A percentile compares a stretch with the other conserved stretches of the same genome.
Conservation (phyloP, 2,888 invertebrate genomes). For the Lacanobia oleracea region DNA sequence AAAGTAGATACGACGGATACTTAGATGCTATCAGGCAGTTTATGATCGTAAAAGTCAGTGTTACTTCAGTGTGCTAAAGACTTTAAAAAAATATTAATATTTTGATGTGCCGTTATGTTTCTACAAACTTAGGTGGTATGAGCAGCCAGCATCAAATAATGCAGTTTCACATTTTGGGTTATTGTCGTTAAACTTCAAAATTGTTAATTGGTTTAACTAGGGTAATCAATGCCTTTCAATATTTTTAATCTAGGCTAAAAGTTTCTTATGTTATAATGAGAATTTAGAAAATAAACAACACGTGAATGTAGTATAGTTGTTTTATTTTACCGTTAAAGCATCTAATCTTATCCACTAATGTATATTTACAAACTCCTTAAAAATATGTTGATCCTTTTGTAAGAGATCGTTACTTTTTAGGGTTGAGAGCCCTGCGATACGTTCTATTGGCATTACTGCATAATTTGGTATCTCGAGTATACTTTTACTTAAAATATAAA, state of each 20-base stretch:
- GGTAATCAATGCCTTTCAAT: not conserved
- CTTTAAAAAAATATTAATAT: not conserved
- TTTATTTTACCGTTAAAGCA: conserved; percentile 52
- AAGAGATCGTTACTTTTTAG: conserved; percentile 45
- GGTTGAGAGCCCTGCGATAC: conserved; percentile 25
- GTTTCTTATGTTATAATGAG: not conserved
- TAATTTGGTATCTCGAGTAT: conserved; percentile 50
- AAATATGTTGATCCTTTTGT: conserved; percentile 32
- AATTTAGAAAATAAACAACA: conserved; percentile 33
- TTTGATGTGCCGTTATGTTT: not conserved
- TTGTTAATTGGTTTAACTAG: not conserved
- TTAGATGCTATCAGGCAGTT: conserved; percentile 4
- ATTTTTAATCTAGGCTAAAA: not conserved
- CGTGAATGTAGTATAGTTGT: conserved; percentile 54
- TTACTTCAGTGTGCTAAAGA: not conserved
- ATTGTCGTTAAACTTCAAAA: not conserved
- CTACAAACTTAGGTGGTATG: not conserved
- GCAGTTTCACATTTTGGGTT: not conserved
- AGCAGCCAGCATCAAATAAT: not conserved
- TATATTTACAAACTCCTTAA: conserved; percentile 62
- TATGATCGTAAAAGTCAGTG: not conserved
- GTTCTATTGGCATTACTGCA: conserved; percentile 28
- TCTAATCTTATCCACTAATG: conserved; percentile 47
- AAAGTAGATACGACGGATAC: conserved; percentile 64
- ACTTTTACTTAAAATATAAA: conserved; percentile 46